These are phyloP conservation scores for Zaprionus ornatus DNA, from an alignment of 1,140 invertebrate species.

Conservation along the genomic window DNA sequence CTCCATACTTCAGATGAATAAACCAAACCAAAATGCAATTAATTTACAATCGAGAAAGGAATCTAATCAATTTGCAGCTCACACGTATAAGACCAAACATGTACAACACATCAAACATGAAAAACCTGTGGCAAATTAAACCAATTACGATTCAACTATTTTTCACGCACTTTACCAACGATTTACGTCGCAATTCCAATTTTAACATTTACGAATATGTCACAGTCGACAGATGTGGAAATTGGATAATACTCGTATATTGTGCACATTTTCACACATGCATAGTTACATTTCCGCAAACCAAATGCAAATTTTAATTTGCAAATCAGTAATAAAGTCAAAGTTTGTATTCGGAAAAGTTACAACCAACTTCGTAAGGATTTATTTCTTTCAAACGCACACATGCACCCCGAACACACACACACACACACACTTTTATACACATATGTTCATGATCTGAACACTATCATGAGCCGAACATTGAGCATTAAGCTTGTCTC, in stretches of 20 bases:
- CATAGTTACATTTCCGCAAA: not conserved
- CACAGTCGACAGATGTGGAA: slow-evolving; percentile 2
- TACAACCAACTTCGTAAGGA: not conserved
- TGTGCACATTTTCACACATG: not conserved
- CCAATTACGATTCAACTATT: slow-evolving; percentile 46
- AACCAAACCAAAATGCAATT: slow-evolving; percentile 39
- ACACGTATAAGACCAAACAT: not conserved
- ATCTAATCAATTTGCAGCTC: slow-evolving; percentile 20
- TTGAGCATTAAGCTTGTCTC: too few species aligned
- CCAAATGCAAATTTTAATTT: not conserved
- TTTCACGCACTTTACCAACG: slow-evolving; percentile 5
- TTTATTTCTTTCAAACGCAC: not conserved
- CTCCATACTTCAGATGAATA: too few species aligned
- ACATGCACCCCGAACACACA: not conserved
- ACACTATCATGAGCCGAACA: too few species aligned
- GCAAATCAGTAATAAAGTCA: not conserved
- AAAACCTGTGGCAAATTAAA: slow-evolving; percentile 23
- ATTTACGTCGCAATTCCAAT: slow-evolving; percentile 43
- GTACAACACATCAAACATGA: not conserved
- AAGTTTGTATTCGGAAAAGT: not conserved
- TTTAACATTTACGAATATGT: slow-evolving; percentile 52
- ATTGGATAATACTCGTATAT: slow-evolving; percentile 1
- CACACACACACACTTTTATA: not conserved
- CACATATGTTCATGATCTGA: too few species aligned
- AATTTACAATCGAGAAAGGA: slow-evolving; percentile 23